These are phyloP conservation scores for Chrysemys picta DNA, from an alignment of 2,113 vertebrate genomes.

Conservation along the genomic window DNA sequence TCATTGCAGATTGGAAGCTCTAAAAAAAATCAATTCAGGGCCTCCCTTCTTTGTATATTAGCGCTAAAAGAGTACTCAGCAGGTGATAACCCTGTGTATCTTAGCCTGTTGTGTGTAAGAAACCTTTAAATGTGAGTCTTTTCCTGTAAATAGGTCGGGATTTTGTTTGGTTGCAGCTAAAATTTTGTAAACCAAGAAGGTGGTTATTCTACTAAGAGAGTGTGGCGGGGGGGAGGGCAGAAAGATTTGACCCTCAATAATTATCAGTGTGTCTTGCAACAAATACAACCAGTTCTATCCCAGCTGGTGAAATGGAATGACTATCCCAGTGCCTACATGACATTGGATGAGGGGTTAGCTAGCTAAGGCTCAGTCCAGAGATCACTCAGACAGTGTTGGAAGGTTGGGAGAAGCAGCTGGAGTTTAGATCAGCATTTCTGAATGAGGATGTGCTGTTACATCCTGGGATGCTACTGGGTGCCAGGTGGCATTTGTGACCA, in stretches of 20 bases:
- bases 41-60: background rate
- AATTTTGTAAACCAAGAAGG: background rate
- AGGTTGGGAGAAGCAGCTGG: background rate
- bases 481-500: background rate
- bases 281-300: background rate
- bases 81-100: background rate
- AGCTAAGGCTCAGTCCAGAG: background rate
- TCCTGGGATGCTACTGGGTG: background rate
- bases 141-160: background rate
- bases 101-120: background rate
- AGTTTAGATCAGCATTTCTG: background rate
- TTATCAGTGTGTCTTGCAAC: background rate
- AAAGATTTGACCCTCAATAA: background rate
- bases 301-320: background rate
- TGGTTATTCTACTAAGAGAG: background rate
- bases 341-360: background rate
- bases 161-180: background rate
- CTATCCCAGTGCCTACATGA: background rate
- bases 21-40: background rate
- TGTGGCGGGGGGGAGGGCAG: background rate
- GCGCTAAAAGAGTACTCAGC: background rate
- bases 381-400: background rate
- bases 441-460: background rate
- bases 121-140: background rate
- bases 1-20: rapidly evolving